Percentiles rank a stretch among this genome's conserved stretches.
Evolutionary conservation across 2,797 vertebrate species (phyloP).

Genomic region (Channallabes apus): DNA sequence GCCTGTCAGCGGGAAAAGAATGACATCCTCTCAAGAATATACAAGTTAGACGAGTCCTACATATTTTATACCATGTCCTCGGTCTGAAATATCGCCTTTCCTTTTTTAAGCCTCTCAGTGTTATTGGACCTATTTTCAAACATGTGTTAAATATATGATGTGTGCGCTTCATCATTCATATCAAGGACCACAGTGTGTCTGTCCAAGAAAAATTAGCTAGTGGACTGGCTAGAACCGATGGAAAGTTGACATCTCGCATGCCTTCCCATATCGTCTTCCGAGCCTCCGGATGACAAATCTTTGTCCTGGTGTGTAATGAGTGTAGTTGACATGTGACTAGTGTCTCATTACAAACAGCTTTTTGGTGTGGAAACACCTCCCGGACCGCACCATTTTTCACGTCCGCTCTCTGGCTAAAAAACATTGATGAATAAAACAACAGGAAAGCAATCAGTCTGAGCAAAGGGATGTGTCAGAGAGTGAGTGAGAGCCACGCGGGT

Average conservation of each 20-base stretch:
- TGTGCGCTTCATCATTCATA: constrained; percentile 54
- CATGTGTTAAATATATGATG: constrained; percentile 50
- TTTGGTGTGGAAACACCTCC: constrained; percentile 53
- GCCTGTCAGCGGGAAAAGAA: constrained; percentile 39
- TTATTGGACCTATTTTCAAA: constrained; percentile 50
- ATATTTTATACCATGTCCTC: constrained; percentile 41
- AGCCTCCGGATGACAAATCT: constrained; percentile 44
- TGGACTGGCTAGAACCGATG: constrained; percentile 56
- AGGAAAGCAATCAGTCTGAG: constrained; percentile 71
- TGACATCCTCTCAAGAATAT: constrained; percentile 45
- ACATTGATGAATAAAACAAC: constrained; percentile 73
- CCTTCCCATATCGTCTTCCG: constrained; percentile 23
- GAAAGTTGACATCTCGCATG: constrained; percentile 52
- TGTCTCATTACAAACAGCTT: constrained; percentile 55
- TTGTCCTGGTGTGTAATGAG: constrained; percentile 50
- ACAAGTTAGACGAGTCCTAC: constrained; percentile 30
- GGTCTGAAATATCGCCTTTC: constrained; percentile 37
- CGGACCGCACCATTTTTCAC: constrained; percentile 64
- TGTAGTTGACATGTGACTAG: constrained; percentile 56
- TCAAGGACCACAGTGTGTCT: constrained; percentile 40
- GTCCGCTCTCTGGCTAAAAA: constrained; percentile 59
- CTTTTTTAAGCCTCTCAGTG: constrained; percentile 48
- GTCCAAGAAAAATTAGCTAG: constrained; percentile 44
- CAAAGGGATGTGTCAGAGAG: constrained; percentile 68
- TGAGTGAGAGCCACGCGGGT: constrained; percentile 60